Conservation (phyloP, 2,888 invertebrate species). For the Ptychoptera albimana region DNA sequence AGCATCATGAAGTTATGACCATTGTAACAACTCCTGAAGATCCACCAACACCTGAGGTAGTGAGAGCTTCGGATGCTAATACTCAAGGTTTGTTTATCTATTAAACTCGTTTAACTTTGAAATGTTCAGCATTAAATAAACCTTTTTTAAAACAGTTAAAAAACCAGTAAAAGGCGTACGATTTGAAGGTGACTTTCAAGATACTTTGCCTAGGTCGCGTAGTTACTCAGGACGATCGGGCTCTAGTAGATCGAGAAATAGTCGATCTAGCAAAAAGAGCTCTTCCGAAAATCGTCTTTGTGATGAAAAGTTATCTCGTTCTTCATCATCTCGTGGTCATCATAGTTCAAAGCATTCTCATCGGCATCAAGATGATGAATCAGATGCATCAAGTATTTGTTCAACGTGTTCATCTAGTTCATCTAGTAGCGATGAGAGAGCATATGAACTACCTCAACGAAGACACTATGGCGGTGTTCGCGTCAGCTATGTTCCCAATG, state of each 20-base stretch:
- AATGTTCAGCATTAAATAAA: neutral
- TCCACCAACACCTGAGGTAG: slow-evolving; percentile 3
- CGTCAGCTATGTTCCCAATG: slow-evolving; percentile 87
- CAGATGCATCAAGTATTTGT: slow-evolving; percentile 58
- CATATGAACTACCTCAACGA: slow-evolving; percentile 70
- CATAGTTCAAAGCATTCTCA: slow-evolving; percentile 21
- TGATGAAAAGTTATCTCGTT: slow-evolving; percentile 1
- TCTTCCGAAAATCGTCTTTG: neutral
- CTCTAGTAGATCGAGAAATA: slow-evolving; percentile 17
- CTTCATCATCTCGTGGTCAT: slow-evolving; percentile 10
- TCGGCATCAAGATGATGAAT: slow-evolving; percentile 19
- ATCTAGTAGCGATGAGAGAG: slow-evolving; percentile 75
- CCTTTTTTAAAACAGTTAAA: neutral
- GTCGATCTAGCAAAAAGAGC: slow-evolving; percentile 13
- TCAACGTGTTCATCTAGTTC: slow-evolving; percentile 85
- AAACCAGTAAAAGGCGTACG: slow-evolving; percentile 24
- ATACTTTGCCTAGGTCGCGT: slow-evolving; percentile 34
- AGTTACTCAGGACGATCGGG: slow-evolving; percentile 35
- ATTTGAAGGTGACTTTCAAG: slow-evolving; percentile 27
- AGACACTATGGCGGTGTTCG: slow-evolving; percentile 75
- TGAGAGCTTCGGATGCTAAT: neutral
- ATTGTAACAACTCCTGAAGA: slow-evolving; percentile 2
- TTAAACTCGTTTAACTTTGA: neutral
- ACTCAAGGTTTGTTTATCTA: neutral
- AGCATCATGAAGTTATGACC: too few species aligned